Conservation (phyloP, 1,140 invertebrate species). For the Meloidogyne hapla region DNA sequence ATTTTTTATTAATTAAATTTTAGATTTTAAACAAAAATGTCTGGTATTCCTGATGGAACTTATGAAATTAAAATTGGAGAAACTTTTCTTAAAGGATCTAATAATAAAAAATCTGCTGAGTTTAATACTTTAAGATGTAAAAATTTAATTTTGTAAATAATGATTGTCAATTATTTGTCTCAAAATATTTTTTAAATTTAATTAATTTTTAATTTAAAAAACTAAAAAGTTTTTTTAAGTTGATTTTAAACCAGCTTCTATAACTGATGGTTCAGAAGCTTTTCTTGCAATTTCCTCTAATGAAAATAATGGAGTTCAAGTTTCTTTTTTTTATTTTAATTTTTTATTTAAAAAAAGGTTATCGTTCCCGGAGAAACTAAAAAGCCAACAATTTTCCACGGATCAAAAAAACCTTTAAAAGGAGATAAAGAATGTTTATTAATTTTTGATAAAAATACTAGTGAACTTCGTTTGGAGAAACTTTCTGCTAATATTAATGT, state of each 20-base stretch:
- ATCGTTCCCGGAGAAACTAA: constrained; percentile 20
- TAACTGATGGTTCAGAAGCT: constrained; percentile 19
- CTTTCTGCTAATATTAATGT: constrained; percentile 23
- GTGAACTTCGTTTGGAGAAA: constrained; percentile 18
- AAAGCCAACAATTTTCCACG: constrained; percentile 18
- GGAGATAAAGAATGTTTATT: constrained; percentile 26
- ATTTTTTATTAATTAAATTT: neutral
- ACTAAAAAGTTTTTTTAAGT: constrained; percentile 1
- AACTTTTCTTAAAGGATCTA: constrained; percentile 13
- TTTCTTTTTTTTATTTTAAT: neutral
- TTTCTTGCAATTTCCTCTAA: constrained; percentile 10
- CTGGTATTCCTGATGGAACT: constrained; percentile 23
- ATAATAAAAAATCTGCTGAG: constrained; percentile 22
- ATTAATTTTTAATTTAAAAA: neutral
- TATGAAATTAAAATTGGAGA: constrained; percentile 28
- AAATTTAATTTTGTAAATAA: too few relatives aligned
- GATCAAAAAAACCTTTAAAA: constrained; percentile 22
- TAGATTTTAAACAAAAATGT: constrained; percentile 14
- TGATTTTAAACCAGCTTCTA: constrained; percentile 28
- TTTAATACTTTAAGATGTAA: constrained; percentile 28
- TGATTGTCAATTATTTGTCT: too few relatives aligned
- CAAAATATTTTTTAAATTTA: neutral
- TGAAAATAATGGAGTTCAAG: constrained; percentile 20
- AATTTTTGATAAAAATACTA: constrained; percentile 12
- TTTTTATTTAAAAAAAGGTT: constrained; percentile 10